Base-by-base conservation (phyloP, 37 sponge, comb jelly and placozoan species). In the Chondrosia reniformis region DNA sequence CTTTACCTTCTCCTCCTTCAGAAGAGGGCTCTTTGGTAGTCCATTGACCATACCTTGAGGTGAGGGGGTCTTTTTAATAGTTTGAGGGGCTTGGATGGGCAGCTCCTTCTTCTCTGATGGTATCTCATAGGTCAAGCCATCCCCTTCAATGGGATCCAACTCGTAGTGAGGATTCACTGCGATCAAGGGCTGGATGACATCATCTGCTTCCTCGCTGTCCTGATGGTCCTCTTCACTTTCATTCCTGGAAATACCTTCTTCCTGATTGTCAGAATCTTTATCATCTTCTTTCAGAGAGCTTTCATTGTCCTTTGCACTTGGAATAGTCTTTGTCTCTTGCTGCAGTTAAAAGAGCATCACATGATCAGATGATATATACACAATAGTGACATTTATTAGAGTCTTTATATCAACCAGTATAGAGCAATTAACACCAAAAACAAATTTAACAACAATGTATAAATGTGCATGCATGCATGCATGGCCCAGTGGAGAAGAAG, bases 121-220 rank as follows among this genome's bases (percentile, higher is more conserved):
- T 6, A 5, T 25, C 7, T 7, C 8, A 30, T 30, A 30, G n/a
- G 61, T 25, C 4, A 39, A 6, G n/a, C 36, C 38, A 28, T 66
- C 67, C n/a, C 5, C 72, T 17, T 40, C 43, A 31, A 66, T 66
- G 37, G 33, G 37, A 31, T 69, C 72, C 15, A 69, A 25, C 1
- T 37, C 10, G 43, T 69, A 69, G 12, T 38, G 72, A n/a, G 72
- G 72, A 19, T 69, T 41, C 17, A 44, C 42, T 69, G 72, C 44
- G 19, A 69, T 40, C 72, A 24, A n/a, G 44, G 42, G 44, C 43
- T 69, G 44, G 1, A 69, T 25, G 2, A 69, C 41, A 22, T 69
- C 72, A 10, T 69, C 72, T 38, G 44, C 72, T 4, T 69, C 72
- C 42, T 69, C 72, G 12, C 72, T 69, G 41, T 19, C 43, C 9